Evolutionary conservation across 2,797 vertebrate genomes (phyloP).

Genomic region (Orestias chungarensis): DNA sequence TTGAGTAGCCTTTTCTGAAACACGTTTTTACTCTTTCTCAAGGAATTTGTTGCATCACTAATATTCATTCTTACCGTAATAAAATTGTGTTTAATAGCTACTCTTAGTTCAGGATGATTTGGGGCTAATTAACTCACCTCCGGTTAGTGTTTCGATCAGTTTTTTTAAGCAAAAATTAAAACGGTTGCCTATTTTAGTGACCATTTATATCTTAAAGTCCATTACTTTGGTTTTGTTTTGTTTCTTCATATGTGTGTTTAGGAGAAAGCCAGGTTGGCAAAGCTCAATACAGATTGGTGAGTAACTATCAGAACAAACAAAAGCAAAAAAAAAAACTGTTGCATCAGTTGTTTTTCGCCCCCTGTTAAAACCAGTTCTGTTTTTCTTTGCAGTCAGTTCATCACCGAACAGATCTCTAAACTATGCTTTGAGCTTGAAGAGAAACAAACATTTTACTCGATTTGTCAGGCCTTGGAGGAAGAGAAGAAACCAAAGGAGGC

Average conservation of each 20-base stretch:
- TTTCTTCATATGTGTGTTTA: conserved; percentile 20
- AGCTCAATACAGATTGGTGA: conserved; percentile 57
- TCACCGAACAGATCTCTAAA: conserved; percentile 73
- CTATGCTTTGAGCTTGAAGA: conserved; percentile 76
- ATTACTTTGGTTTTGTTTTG: too few species aligned
- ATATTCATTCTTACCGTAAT: too few species aligned
- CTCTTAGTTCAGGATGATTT: too few species aligned
- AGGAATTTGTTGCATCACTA: too few species aligned
- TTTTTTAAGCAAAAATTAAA: neutral
- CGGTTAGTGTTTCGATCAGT: neutral
- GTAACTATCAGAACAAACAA: conserved; percentile 1
- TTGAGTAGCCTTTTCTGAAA: too few species aligned
- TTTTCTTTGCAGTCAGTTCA: conserved; percentile 77
- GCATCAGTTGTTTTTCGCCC: neutral
- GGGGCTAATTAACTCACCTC: too few species aligned
- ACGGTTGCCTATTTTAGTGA: too few species aligned
- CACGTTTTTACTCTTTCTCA: too few species aligned
- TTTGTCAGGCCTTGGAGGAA: conserved; percentile 72
- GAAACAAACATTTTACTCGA: conserved; percentile 76
- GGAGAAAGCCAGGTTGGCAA: conserved; percentile 41
- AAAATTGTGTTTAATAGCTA: too few species aligned
- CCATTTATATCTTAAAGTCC: too few species aligned
- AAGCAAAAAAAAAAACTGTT: neutral
- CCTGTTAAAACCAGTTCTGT: neutral
- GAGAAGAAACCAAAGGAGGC: conserved; percentile 56